phyloP scores from a whole-genome alignment of 2,888 invertebrate genomes.

The Habrosyne pyritoides region DNA sequence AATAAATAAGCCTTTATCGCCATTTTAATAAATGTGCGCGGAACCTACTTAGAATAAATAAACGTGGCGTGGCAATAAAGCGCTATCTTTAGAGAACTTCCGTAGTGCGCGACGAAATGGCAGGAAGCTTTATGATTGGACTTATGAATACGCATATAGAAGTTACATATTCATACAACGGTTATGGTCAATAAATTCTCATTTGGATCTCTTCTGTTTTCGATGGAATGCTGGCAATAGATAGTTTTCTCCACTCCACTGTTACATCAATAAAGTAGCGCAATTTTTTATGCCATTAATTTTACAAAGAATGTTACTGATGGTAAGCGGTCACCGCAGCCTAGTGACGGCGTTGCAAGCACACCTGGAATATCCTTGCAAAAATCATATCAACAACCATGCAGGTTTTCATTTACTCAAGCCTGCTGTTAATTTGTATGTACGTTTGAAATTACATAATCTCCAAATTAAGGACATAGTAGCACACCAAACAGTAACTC shows the following conservation, averaged over 20 bases:
- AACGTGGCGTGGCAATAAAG: constrained; percentile 62
- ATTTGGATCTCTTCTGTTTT: neutral
- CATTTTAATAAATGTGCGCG: constrained; percentile 78
- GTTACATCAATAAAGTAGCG: too few species aligned
- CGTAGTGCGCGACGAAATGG: constrained; percentile 42
- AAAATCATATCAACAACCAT: too few species aligned
- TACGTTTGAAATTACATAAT: neutral
- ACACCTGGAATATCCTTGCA: too few species aligned
- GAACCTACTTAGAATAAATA: constrained; percentile 72
- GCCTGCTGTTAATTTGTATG: too few species aligned
- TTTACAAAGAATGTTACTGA: too few species aligned
- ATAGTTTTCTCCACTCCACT: too few species aligned
- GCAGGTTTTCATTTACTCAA: too few species aligned
- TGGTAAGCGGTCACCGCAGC: too few species aligned
- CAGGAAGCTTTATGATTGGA: constrained; percentile 53
- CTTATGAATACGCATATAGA: constrained; percentile 47
- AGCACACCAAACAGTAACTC: constrained; percentile 10
- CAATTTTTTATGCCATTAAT: too few species aligned
- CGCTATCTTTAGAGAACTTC: constrained; percentile 53
- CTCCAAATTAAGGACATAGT: neutral
- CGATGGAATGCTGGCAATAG: neutral
- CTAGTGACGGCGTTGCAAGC: too few species aligned
- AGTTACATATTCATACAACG: constrained; percentile 36
- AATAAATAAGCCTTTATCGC: constrained; percentile 80
- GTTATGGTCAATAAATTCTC: constrained; percentile 7